Evolutionary conservation across 2,888 invertebrate genomes (phyloP), one percentile per base, ranked within the genome.

Genomic region (Hirtodrosophila histrioides): DNA sequence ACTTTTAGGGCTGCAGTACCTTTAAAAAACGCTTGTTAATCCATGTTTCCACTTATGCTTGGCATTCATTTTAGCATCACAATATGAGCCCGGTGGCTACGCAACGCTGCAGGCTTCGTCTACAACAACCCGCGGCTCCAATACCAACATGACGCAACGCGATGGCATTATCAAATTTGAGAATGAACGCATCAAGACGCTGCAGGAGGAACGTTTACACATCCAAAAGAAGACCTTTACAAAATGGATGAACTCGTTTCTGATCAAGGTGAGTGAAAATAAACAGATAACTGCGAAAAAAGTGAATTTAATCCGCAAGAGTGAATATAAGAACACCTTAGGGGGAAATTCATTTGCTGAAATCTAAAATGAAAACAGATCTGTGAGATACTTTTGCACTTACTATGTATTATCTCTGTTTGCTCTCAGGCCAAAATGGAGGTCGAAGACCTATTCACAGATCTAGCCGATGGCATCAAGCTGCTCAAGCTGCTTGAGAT

Each of bases 211-310:
- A 93, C 95, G 99, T 62, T 93, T 99, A 76, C 96, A 98, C 92
- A 99, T 99, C 84, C 99, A 99, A 93, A 99, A 99, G 94, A 99
- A 99, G 93, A 99, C 99, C 31, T 99, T 99, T 93, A 99, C 99
- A 86, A 99, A 99, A 97, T 98, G 98, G 98, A 97, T 98, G 96
- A 98, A 98, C 93, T 98, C 97, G 17, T 98, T 98, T 92, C 93
- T 98, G 88, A 95, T 96, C 91, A 98, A 98, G 96, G 98, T 98
- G 89, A 80, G 76, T 17, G 17, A 17, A 17, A 17, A 17, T 17
- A 1, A 1, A 17, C 17, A 17, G 17, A 17, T n/a, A 27, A 27
- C 6, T 27, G 4, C 4, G 3, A 2, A 27, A 27, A 0, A 27
- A 5, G 27, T 27, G 27, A 27, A 5, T 27, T 27, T 1, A 27